phyloP scores from a whole-genome alignment of 2,113 vertebrate genomes.

The Cephalophus harveyi region DNA sequence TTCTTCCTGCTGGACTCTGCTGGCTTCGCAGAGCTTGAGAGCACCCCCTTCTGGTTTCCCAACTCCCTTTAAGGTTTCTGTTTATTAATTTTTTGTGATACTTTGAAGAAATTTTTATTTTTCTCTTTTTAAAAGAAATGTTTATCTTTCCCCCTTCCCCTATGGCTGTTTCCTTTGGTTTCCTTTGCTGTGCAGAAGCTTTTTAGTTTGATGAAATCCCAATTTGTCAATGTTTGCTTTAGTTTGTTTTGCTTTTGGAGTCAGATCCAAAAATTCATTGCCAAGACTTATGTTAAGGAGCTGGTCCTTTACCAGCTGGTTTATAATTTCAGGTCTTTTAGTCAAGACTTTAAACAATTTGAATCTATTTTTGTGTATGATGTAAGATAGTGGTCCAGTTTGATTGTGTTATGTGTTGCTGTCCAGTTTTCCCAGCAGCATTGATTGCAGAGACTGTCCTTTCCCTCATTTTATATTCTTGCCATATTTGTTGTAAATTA shows the following conservation, averaged over 20 bases:
- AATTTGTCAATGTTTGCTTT: background rate
- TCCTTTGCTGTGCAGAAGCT: background rate
- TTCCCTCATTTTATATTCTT: background rate
- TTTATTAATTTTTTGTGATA: background rate
- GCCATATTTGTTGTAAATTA: background rate
- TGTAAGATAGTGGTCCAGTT: background rate
- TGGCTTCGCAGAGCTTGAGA: background rate
- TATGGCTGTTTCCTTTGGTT: background rate
- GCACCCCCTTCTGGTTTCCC: background rate
- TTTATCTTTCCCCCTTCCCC: background rate
- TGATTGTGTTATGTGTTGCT: background rate
- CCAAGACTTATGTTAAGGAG: background rate
- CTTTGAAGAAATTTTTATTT: background rate
- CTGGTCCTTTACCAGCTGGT: background rate
- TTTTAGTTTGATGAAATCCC: background rate
- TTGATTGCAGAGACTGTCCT: background rate
- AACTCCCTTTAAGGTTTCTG: background rate
- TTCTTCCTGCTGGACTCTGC: background rate
- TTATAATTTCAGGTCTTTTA: background rate
- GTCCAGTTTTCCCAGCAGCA: background rate
- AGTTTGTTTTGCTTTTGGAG: background rate
- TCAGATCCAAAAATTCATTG: background rate
- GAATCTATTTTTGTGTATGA: background rate
- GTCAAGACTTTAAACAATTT: background rate
- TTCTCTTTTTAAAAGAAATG: background rate